Percentiles rank a stretch among this genome's conserved stretches.
Conservation (phyloP, 2,113 vertebrate genomes). For the Anolis carolinensis region DNA sequence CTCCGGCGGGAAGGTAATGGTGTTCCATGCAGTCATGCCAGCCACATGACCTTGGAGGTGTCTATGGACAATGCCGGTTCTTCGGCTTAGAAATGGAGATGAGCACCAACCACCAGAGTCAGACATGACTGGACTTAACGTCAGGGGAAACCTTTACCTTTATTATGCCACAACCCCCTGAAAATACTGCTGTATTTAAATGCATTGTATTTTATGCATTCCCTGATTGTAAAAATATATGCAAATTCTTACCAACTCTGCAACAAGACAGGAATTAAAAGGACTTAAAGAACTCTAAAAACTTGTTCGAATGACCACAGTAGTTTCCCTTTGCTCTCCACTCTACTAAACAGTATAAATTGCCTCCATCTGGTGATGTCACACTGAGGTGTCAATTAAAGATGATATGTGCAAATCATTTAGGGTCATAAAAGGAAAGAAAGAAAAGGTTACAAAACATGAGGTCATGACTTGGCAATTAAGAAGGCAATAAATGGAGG, state of each 20-base stretch:
- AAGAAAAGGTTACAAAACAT: constrained; percentile 71
- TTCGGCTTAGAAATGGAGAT: too few species aligned
- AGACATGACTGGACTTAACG: too few species aligned
- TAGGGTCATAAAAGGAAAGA: constrained; percentile 69
- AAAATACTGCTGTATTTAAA: not conserved
- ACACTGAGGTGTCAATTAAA: constrained; percentile 77
- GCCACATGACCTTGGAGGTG: too few species aligned
- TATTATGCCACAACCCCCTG: not conserved
- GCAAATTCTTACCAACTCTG: not conserved
- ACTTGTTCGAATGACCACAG: constrained; percentile 16
- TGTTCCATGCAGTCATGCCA: too few species aligned
- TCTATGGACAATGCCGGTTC: too few species aligned
- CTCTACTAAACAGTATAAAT: constrained; percentile 54
- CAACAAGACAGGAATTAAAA: constrained; percentile 5
- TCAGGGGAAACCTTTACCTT: too few species aligned
- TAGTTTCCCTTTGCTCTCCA: constrained; percentile 41
- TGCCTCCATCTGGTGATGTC: constrained; percentile 71
- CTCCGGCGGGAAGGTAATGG: too few species aligned
- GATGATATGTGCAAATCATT: constrained; percentile 78
- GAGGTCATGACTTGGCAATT: constrained; percentile 68
- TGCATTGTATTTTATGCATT: not conserved
- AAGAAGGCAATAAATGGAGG: constrained; percentile 67
- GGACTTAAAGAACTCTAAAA: not conserved
- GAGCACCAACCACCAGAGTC: too few species aligned
- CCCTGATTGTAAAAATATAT: not conserved